Base-by-base conservation (phyloP, 1,140 invertebrate genomes). In the Ceratina calcarata region DNA sequence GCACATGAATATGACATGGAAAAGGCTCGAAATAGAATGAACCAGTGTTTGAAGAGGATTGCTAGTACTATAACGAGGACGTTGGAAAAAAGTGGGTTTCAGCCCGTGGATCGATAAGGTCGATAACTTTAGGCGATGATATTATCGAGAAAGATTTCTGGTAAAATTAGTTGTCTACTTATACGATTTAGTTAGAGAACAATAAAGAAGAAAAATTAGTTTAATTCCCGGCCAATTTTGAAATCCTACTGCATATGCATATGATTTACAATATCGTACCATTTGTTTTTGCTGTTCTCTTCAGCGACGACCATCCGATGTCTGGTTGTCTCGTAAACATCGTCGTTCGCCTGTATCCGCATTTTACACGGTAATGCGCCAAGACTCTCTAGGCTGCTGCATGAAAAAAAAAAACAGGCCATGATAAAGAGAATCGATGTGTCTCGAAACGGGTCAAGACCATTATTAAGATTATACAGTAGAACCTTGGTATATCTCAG, bases 281-380 rank as follows among this genome's bases (percentile, higher is more conserved):
- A 98, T 94, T 97, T 97, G 92, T 97, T 98, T 93, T 98, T 98
- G 90, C 96, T 97, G 92, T 97, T 97, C 91, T 97, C 96, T 91
- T 98, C 97, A 68, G 95, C 97, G 84, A 95, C 95, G 78, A 96
- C 97, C 97, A 99, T 98, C 85, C 97, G 95, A 90, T 96, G 95
- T 92, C 96, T 95, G 82, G 98, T 99, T 74, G 96, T 95, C 93
- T 98, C 97, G 91, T 98, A 99, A 73, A 98, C 96, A 93, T 99
- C 98, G 91, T 99, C 98, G 85, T 98, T 98, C 84, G 98, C 98
- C 90, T 97, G 96, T 81, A 99, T 96, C 71, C 96, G 95, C 95
- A 99, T 97, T 90, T 97, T 97, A 89, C 95, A 95, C 71, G 96
- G 95, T 92, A 98, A 94, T 65, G 96, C 94, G 73, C 98, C 98